Conservation (phyloP, 2,888 invertebrate species). For the Trissolcus brochymenae region DNA sequence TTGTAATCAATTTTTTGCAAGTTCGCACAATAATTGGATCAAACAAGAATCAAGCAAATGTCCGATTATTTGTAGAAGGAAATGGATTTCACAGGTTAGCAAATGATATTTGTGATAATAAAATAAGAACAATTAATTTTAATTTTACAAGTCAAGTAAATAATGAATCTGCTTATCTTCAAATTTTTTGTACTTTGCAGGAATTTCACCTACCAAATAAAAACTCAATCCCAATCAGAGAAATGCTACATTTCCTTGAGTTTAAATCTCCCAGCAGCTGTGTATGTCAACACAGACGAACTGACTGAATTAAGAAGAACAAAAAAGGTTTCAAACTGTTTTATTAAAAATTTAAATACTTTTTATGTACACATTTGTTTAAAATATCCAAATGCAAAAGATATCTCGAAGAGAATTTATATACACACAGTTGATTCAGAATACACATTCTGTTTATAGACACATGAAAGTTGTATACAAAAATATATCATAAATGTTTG, state of each 20-base stretch:
- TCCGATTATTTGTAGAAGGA: slow-evolving; percentile 65
- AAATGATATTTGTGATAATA: too few species aligned
- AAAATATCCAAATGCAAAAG: neutral
- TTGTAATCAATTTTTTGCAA: too few species aligned
- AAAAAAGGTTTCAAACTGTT: slow-evolving; percentile 62
- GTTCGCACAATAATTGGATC: neutral
- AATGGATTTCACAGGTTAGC: slow-evolving; percentile 73
- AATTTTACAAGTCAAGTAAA: slow-evolving; percentile 5
- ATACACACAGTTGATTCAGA: neutral
- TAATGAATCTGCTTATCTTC: neutral
- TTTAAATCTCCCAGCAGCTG: slow-evolving; percentile 65
- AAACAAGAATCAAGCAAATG: slow-evolving; percentile 54
- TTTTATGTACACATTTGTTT: slow-evolving; percentile 1
- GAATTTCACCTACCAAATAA: slow-evolving; percentile 63
- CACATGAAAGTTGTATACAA: too few species aligned
- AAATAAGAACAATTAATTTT: neutral
- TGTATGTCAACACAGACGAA: slow-evolving; percentile 73
- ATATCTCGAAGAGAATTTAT: neutral
- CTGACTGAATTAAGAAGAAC: slow-evolving; percentile 69
- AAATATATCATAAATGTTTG: too few species aligned
- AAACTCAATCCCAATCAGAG: slow-evolving; percentile 59
- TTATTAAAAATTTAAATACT: slow-evolving; percentile 2
- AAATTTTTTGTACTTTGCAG: slow-evolving; percentile 56
- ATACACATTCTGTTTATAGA: too few species aligned
- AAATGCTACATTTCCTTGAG: slow-evolving; percentile 67